phyloP scores from a whole-genome alignment of 2,797 vertebrate species.

The Parauchenoglanis ngamensis region DNA sequence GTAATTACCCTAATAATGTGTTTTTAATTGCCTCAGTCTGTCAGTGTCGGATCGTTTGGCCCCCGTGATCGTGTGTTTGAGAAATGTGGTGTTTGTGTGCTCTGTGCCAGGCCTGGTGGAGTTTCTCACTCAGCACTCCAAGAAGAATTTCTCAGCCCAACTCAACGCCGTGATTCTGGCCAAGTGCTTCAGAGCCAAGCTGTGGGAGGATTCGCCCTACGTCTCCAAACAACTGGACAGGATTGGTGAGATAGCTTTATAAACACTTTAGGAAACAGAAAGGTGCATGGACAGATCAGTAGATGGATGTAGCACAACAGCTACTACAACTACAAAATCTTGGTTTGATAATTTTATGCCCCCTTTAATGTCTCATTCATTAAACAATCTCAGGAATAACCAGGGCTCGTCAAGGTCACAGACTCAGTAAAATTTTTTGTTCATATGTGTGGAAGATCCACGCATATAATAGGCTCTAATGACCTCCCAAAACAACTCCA shows the following conservation, averaged over 20 bases:
- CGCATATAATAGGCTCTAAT: neutral
- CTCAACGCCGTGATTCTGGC: conserved; percentile 88
- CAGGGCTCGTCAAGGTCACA: neutral
- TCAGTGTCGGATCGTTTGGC: neutral
- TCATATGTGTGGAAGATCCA: neutral
- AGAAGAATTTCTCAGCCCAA: conserved; percentile 78
- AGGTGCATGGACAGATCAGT: neutral
- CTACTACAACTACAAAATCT: too few relatives aligned
- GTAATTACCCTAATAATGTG: neutral
- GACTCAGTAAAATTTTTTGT: neutral
- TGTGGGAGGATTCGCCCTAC: conserved; percentile 94
- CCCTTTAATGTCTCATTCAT: neutral
- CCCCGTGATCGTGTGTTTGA: neutral
- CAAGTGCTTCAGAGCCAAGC: conserved; percentile 92
- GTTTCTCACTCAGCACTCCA: conserved; percentile 81
- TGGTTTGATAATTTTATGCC: neutral
- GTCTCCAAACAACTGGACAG: conserved; percentile 96
- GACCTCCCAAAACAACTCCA: neutral
- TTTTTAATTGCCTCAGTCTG: neutral
- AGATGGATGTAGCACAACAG: neutral
- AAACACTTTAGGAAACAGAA: neutral
- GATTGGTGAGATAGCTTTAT: conserved; percentile 78
- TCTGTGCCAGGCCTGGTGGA: conserved; percentile 84
- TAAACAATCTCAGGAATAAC: neutral
- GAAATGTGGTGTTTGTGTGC: neutral